Evolutionary conservation across 2,113 vertebrate genomes (phyloP), one percentile per base, ranked within the genome.

Genomic region (Melanerpes formicivorus): DNA sequence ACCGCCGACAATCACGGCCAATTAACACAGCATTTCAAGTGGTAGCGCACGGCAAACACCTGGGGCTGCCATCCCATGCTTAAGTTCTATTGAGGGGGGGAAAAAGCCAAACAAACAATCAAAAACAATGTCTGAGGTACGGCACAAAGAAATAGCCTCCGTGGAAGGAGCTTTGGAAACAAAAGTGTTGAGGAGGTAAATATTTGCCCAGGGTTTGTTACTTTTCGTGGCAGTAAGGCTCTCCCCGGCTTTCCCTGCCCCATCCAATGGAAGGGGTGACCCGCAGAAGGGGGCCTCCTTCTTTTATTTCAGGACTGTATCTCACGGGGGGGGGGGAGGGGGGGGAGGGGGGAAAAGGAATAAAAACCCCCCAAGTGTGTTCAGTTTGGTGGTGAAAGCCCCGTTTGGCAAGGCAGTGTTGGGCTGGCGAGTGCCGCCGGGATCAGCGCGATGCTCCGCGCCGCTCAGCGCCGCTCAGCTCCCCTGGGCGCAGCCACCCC

Each of bases 341-440:
- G 37, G 6, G 11, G 12, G 27, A 8, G 15, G 27, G 26, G 17
- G 8, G 14, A 13, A 8, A 16, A 10, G 27, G 14, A 8, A 21
- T 6, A 12, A 4, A 4, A 22, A 25, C 37, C 37, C 37, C 37
- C 37, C 70, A 14, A 72, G 34, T 67, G 74, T 77, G 56, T 5
- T 40, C 29, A 16, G 70, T 88, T 96, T 95, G 72, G 84, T 92
- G 78, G 72, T 86, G 81, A 92, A 67, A 79, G 46, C 2, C 10
- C 2, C 10, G 1, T 93, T 90, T 96, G 85, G 93, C 87, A 87
- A 66, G 75, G 81, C 94, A 96, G 92, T 86, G 93, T 95, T 97
- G 37, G 37, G 77, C 86, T 84, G 90, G 52, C 23, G 14, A 84
- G 90, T 70, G 83, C 12, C 91, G 37, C 40, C 74, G 71, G 82